Conservation (phyloP, 2,113 vertebrate genomes). For the Antennarius striatus region DNA sequence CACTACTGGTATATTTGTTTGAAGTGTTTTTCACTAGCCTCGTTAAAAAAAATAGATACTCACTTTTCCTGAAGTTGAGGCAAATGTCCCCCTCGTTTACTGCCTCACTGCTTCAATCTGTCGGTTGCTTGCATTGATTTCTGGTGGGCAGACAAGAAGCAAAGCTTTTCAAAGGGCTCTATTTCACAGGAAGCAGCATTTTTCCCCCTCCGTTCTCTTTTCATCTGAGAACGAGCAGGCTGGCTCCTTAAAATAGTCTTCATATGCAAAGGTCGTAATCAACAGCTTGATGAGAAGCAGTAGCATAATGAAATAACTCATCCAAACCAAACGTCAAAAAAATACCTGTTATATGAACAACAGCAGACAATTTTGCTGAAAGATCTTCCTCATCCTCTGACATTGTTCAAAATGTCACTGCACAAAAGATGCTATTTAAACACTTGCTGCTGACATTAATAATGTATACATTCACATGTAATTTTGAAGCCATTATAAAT, state of each 20-base stretch:
- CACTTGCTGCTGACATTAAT: neutral
- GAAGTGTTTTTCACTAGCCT: neutral
- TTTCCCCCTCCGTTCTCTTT: neutral
- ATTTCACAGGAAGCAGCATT: constrained; percentile 22
- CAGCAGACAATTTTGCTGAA: neutral
- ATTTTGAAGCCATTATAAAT: constrained; percentile 28
- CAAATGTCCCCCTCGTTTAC: neutral
- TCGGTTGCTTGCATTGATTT: constrained; percentile 61
- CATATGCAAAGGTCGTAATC: constrained; percentile 33
- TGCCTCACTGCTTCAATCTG: constrained; percentile 14
- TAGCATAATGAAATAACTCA: neutral
- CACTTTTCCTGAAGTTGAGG: no score
- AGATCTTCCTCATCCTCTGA: neutral
- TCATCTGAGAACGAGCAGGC: neutral
- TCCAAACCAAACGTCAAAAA: constrained; percentile 7
- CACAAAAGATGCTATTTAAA: constrained; percentile 10
- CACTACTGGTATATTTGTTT: neutral
- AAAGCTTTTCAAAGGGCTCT: constrained; percentile 47
- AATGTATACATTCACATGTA: constrained; percentile 16
- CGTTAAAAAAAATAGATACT: no score
- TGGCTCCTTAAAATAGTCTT: constrained; percentile 21
- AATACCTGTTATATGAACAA: neutral
- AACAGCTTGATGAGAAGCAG: constrained; percentile 20
- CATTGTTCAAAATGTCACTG: neutral
- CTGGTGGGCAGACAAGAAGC: constrained; percentile 24